Base-by-base conservation (phyloP, 2,113 vertebrate species). In the Channa maculata region DNA sequence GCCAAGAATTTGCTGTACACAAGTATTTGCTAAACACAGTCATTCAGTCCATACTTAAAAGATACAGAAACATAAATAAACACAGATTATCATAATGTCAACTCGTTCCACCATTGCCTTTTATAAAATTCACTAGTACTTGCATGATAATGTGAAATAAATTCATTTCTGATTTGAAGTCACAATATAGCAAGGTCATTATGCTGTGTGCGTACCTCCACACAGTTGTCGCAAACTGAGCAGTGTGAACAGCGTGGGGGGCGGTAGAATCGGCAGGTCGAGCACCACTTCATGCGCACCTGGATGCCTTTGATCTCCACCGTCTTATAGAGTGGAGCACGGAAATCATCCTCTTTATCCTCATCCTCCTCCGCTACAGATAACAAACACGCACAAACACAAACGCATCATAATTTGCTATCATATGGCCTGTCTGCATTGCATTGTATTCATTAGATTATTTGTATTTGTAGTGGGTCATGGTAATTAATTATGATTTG, bases 261-360 rank as follows among this genome's bases (percentile, higher is more conserved):
- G 2, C 97, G 95, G 92, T 99, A 99, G 93, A 99, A 99, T 73
- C 98, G 97, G 86, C 98, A 99, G 59, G 97, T 98, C 1, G 97
- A 96, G 2, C 97, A 99, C 98, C 98, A 99, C 62, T 99, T 99
- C 97, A 99, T 99, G 90, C 97, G 97, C 91, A 98, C 97, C 92
- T 99, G 98, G 77, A 99, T 98, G 63, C 96, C 96, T 84, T 95
- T 96, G 90, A 99, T 97, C 89, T 99, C 98, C 91, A 99, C 98
- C 0, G 97, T 99, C 92, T 99, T 99, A 88, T 99, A 98, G 9
- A 99, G 96, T 0, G 98, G 98, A 37, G 98, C 97, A 0, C 97
- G 95, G 92, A 99, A 99, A 90, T 99, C 98, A 2, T 99, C 98
- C 79, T 99, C 98, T 89, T 99, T 99, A 77, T 99, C 98, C 89